Evolutionary conservation across 2,113 vertebrate species (phyloP).

Genomic region (Strix uralensis): DNA sequence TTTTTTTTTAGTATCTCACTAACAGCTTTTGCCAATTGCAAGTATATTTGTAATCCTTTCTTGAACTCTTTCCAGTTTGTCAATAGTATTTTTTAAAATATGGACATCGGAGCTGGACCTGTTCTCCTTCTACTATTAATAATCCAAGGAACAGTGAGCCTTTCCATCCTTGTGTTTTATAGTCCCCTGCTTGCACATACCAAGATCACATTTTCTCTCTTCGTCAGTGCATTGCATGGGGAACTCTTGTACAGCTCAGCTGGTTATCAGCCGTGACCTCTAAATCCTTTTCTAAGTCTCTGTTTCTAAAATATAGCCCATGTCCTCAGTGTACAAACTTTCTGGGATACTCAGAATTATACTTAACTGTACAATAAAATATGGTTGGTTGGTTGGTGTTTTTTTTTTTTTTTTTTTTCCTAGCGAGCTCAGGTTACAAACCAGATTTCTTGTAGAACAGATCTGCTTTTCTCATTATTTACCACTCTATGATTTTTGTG

Average conservation of each 20-base stretch:
- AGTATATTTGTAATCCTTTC: constrained; percentile 2
- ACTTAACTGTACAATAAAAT: not conserved
- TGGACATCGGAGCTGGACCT: not conserved
- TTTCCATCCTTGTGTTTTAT: constrained; percentile 11
- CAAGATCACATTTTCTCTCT: not conserved
- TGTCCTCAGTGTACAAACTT: not conserved
- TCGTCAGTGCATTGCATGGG: not conserved
- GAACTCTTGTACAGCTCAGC: not conserved
- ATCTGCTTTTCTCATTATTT: constrained; percentile 56
- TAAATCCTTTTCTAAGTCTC: not conserved
- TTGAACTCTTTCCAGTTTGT: not conserved
- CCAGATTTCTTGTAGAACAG: not conserved
- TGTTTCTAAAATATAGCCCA: not conserved
- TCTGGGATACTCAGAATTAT: not conserved
- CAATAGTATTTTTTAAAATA: not conserved
- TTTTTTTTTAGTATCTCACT: not conserved
- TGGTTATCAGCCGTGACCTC: not conserved
- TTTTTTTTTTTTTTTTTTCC: not conserved
- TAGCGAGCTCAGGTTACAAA: constrained; percentile 2
- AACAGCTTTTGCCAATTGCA: not conserved
- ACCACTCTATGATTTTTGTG: not conserved
- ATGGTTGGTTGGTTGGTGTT: not conserved
- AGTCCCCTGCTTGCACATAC: not conserved
- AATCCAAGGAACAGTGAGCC: not conserved
- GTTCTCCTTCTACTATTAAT: not conserved